A percentile compares a stretch with the other conserved stretches of the same genome.
Conservation (phyloP, 2,888 invertebrate genomes). For the Hypomecis punctinalis region DNA sequence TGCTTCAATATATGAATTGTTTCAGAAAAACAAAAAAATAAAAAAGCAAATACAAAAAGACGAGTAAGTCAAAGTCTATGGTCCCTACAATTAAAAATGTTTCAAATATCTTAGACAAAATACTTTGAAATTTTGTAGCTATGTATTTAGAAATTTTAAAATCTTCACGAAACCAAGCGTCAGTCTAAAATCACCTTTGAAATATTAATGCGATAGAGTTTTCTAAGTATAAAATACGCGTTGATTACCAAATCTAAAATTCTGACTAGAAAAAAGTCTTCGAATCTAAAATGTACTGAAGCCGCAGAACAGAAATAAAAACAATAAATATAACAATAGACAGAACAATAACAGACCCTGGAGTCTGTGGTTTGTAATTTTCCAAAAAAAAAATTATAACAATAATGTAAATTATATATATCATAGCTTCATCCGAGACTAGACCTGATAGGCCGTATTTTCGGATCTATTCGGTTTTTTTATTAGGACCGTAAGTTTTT, state of each 20-base stretch:
- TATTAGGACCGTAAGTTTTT: constrained; percentile 13
- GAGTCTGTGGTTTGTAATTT: no score
- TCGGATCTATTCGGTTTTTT: constrained; percentile 25
- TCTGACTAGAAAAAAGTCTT: constrained; percentile 51
- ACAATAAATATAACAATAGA: not conserved
- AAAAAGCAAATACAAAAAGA: constrained; percentile 62
- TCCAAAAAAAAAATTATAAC: no score
- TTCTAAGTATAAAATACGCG: constrained; percentile 1
- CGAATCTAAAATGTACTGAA: constrained; percentile 32
- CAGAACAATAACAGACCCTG: constrained; percentile 42
- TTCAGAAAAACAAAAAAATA: constrained; percentile 20
- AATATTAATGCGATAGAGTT: constrained; percentile 44
- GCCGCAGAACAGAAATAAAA: constrained; percentile 9
- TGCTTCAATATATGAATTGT: constrained; percentile 41
- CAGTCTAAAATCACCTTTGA: constrained; percentile 58
- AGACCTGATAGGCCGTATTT: constrained; percentile 35
- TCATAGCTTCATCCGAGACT: no score
- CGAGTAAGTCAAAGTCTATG: constrained; percentile 68
- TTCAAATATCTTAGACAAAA: constrained; percentile 57
- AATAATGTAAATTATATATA: no score
- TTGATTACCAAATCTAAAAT: constrained; percentile 43
- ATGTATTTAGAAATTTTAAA: constrained; percentile 55
- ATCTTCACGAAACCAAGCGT: constrained; percentile 52
- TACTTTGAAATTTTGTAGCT: constrained; percentile 53
- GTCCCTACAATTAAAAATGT: constrained; percentile 75